phyloP scores from a whole-genome alignment of 2,797 vertebrate genomes.

The Tarsius wallacei region DNA sequence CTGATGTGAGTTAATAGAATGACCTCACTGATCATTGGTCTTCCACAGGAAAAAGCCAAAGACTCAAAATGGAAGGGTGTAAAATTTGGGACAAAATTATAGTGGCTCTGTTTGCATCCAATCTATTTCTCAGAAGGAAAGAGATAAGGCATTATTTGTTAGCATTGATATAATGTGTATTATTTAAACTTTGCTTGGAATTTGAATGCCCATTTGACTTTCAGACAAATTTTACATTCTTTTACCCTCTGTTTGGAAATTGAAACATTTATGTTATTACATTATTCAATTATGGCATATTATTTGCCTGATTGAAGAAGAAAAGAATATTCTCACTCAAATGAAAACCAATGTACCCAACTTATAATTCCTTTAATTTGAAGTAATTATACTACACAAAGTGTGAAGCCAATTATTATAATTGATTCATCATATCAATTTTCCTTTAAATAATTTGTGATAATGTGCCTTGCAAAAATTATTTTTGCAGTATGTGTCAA shows the following conservation, averaged over 20 bases:
- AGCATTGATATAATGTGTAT: not conserved
- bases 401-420: constrained; percentile 71
- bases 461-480: not conserved
- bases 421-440: constrained; percentile 71
- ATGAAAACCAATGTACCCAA: constrained; percentile 72
- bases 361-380: constrained; percentile 77
- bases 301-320: constrained; percentile 79
- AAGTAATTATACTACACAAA: constrained; percentile 78
- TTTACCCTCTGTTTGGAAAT: constrained; percentile 54
- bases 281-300: constrained; percentile 79
- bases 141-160: not conserved
- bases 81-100: not conserved
- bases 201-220: constrained; percentile 52
- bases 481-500: not conserved
- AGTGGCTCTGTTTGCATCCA: not conserved
- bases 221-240: constrained; percentile 60
- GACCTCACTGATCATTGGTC: not conserved
- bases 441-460: constrained; percentile 60
- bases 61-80: not conserved
- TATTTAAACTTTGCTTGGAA: constrained; percentile 59
- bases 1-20: not conserved
- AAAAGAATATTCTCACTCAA: constrained; percentile 79
- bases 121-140: not conserved
- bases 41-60: not conserved
- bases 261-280: constrained; percentile 63